These are phyloP conservation scores for Diuraphis noxia DNA, from an alignment of 1,140 invertebrate species.

Conservation along the genomic window DNA sequence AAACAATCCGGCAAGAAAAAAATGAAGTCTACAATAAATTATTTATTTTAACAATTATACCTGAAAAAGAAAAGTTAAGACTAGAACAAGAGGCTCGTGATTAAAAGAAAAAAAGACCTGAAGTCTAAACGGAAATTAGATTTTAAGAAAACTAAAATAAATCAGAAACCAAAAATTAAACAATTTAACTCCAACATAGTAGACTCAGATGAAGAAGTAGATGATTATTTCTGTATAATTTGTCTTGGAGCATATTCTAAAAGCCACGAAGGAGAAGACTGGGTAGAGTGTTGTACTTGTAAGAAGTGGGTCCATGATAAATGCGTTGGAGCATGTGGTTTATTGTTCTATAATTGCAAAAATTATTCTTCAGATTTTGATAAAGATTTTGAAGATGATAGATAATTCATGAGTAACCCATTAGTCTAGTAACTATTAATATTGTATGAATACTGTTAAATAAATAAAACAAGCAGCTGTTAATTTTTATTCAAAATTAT, in stretches of 20 bases:
- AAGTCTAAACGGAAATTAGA: conserved; percentile 43
- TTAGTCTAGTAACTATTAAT: neutral
- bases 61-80: conserved; percentile 36
- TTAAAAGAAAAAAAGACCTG: conserved; percentile 44
- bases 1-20: conserved; percentile 46
- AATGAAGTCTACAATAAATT: conserved; percentile 14
- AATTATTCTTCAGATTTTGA: neutral
- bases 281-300: conserved; percentile 19
- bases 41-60: conserved; percentile 40
- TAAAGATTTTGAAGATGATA: neutral
- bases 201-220: neutral
- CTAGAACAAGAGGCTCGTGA: conserved; percentile 16
- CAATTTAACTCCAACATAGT: neutral
- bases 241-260: conserved; percentile 10
- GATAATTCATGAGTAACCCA: neutral
- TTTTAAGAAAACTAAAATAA: neutral
- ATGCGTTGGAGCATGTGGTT: neutral
- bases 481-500: no score
- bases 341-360: conserved; percentile 1
- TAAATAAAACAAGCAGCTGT: neutral
- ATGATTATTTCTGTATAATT: conserved; percentile 16
- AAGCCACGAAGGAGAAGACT: neutral
- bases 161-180: conserved; percentile 6
- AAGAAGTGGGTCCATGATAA: conserved; percentile 13
- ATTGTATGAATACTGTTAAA: neutral